These are phyloP conservation scores for Cygnus buccinator DNA, from an alignment of 2,113 vertebrate species.

Conservation along the genomic window DNA sequence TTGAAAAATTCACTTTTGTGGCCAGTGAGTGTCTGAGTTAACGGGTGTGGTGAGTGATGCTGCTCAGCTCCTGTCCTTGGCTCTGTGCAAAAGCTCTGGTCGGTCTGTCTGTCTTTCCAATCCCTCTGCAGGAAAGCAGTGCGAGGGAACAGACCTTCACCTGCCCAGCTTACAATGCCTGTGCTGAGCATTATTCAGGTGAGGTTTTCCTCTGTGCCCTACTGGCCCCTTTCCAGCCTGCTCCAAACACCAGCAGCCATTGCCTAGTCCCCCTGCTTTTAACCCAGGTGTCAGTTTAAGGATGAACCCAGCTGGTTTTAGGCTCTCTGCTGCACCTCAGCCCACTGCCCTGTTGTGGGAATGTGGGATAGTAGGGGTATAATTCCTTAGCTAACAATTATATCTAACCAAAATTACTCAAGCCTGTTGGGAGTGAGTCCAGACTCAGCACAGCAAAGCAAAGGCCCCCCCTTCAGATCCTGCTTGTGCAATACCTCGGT, in stretches of 20 bases:
- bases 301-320: not conserved
- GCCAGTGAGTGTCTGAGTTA: rapidly evolving
- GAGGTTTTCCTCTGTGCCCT: not conserved
- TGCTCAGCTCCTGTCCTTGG: rapidly evolving
- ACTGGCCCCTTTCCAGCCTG: not conserved
- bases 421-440: not conserved
- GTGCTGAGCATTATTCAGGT: not conserved
- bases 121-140: rapidly evolving
- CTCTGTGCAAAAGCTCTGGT: not conserved
- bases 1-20: not conserved
- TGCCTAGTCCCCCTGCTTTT: not conserved
- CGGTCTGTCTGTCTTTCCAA: not conserved
- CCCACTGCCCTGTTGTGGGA: rapidly evolving
- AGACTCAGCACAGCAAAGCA: not conserved
- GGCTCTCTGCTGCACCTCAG: not conserved
- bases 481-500: not conserved
- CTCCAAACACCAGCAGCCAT: not conserved
- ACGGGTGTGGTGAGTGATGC: not conserved
- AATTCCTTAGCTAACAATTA: not conserved
- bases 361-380: not conserved
- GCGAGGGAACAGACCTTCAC: not conserved
- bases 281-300: not conserved
- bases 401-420: not conserved
- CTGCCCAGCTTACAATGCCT: not conserved
- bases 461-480: not conserved